These are phyloP conservation scores for Excalfactoria chinensis DNA, from an alignment of 2,113 vertebrate species.

Conservation along the genomic window DNA sequence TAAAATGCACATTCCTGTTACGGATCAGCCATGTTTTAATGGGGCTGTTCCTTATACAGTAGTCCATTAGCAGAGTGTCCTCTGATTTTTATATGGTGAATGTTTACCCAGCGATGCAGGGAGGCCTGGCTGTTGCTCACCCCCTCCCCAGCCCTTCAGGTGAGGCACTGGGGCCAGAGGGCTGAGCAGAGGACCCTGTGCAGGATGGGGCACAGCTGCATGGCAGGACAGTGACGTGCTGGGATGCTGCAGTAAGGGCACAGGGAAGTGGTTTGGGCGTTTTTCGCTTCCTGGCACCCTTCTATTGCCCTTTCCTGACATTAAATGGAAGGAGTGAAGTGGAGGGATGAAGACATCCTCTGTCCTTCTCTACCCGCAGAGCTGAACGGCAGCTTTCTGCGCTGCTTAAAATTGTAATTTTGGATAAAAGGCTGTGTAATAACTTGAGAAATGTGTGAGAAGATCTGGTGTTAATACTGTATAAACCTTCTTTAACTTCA, in stretches of 20 bases:
- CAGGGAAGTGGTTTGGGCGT: background rate
- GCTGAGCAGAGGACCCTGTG: background rate
- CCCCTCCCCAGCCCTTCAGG: background rate
- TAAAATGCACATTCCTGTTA: constrained; percentile 60
- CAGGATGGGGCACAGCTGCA: background rate
- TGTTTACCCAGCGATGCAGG: constrained; percentile 19
- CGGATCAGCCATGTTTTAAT: constrained; percentile 60
- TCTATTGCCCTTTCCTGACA: background rate
- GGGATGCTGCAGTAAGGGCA: background rate
- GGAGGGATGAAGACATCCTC: constrained; percentile 57
- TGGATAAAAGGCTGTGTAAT: constrained; percentile 53
- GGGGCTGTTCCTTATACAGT: constrained; percentile 69
- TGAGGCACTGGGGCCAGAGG: background rate
- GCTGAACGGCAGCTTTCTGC: constrained; percentile 29
- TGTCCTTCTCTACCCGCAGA: constrained; percentile 40
- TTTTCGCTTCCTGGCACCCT: background rate
- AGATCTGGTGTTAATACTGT: constrained; percentile 71
- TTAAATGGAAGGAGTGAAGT: background rate
- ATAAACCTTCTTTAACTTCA: constrained; percentile 75
- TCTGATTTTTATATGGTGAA: constrained; percentile 66
- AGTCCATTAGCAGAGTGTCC: constrained; percentile 73
- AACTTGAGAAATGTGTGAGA: constrained; percentile 51
- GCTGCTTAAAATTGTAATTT: constrained; percentile 53
- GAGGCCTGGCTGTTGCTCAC: background rate
- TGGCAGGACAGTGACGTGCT: too few species aligned